A percentile compares a stretch with the other conserved stretches of the same genome.
Conservation (phyloP, 2,797 vertebrate genomes). For the Buceros bicornis region DNA sequence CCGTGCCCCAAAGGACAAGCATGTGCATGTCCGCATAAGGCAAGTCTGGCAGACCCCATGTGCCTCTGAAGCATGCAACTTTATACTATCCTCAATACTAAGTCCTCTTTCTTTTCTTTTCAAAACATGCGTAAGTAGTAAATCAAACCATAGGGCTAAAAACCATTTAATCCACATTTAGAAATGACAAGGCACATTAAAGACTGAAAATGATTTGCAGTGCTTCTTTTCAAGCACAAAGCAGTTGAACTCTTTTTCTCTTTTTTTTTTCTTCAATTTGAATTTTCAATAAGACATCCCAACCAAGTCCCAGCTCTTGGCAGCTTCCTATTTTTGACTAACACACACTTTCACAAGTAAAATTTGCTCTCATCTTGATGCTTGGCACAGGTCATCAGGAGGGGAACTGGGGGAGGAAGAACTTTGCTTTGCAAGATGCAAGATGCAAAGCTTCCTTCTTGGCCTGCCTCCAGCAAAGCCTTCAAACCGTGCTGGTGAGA, state of each 20-base stretch:
- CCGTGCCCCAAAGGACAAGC: background rate
- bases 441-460: background rate
- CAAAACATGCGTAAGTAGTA: background rate
- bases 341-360: background rate
- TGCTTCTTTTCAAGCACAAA: constrained; percentile 21
- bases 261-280: background rate
- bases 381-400: background rate
- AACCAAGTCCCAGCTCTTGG: background rate
- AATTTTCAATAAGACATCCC: background rate
- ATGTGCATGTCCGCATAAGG: background rate
- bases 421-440: background rate
- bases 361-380: background rate
- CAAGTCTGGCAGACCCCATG: background rate
- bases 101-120: background rate
- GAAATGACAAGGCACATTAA: background rate
- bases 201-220: background rate
- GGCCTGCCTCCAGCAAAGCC: background rate
- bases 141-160: background rate
- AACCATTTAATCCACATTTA: background rate
- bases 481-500: background rate
- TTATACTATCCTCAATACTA: background rate
- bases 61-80: background rate
- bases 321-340: background rate
- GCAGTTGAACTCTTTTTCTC: background rate
- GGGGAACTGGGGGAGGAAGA: background rate